Percentiles rank a stretch among this genome's conserved stretches.
Evolutionary conservation across 2,888 invertebrate genomes (phyloP).

Genomic region (Lycocerus yunnanus): DNA sequence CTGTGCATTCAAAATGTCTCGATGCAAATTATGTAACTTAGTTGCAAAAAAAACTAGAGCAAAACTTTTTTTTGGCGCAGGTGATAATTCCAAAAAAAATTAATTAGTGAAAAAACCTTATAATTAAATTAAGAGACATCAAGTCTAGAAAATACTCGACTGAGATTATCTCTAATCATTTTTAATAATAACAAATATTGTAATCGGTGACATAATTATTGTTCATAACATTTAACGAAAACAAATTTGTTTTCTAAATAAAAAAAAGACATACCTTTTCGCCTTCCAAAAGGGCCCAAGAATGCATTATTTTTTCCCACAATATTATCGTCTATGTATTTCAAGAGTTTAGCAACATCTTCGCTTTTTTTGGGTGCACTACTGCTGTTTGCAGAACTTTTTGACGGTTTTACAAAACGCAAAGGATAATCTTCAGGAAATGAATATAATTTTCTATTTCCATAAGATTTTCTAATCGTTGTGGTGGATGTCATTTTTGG

Average conservation of each 20-base stretch:
- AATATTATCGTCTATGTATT: constrained; percentile 80
- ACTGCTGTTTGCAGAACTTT: constrained; percentile 50
- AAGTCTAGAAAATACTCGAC: constrained; percentile 7
- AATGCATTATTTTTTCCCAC: constrained; percentile 82
- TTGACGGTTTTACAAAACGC: constrained; percentile 51
- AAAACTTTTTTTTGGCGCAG: background rate
- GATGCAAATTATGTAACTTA: background rate
- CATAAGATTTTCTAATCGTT: constrained; percentile 54
- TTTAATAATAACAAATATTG: background rate
- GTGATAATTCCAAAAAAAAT: background rate
- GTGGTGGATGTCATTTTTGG: constrained; percentile 53
- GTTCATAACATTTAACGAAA: background rate
- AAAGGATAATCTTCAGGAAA: constrained; percentile 54
- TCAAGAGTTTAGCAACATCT: constrained; percentile 72
- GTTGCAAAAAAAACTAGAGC: background rate
- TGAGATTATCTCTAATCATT: background rate
- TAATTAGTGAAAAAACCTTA: background rate
- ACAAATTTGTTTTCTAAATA: background rate
- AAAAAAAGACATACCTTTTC: constrained; percentile 68
- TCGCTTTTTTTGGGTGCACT: constrained; percentile 61
- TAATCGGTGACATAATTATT: background rate
- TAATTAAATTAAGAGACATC: constrained; percentile 5
- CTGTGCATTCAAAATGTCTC: background rate
- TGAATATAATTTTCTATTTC: constrained; percentile 53
- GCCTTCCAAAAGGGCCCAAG: constrained; percentile 79